Percentiles rank a stretch among this genome's conserved stretches.
Conservation (phyloP, 2,888 invertebrate genomes). For the Eristalinus aeneus region DNA sequence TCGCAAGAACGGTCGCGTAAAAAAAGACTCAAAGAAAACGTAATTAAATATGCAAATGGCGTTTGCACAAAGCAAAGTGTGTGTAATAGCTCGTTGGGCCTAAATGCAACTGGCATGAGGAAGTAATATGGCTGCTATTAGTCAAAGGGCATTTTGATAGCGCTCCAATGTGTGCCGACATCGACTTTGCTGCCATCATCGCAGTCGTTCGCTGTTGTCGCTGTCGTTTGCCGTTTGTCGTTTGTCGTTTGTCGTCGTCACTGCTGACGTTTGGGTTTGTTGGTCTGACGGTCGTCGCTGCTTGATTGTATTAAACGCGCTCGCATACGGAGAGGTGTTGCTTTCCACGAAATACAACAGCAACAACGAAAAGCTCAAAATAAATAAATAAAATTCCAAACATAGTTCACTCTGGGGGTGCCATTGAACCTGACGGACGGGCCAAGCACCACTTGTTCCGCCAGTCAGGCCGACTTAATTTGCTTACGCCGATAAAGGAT, state of each 20-base stretch:
- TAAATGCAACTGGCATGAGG: constrained; percentile 70
- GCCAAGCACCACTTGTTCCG: constrained; percentile 17
- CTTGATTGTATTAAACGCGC: constrained; percentile 33
- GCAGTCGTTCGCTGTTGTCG: not conserved
- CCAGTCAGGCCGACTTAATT: constrained; percentile 44
- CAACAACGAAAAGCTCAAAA: not conserved
- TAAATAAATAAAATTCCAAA: constrained; percentile 21
- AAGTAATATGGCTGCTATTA: constrained; percentile 69
- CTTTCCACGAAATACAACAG: constrained; percentile 57
- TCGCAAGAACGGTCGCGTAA: not conserved
- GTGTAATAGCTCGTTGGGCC: constrained; percentile 69
- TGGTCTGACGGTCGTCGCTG: not conserved
- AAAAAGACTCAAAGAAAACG: constrained; percentile 20
- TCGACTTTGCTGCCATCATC: constrained; percentile 11
- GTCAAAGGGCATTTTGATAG: constrained; percentile 70
- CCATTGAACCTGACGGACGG: constrained; percentile 59
- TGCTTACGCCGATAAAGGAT: constrained; percentile 63
- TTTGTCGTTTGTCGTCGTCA: constrained; percentile 6
- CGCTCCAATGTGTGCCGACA: constrained; percentile 65
- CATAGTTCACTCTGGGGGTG: constrained; percentile 41
- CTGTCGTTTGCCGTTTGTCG: not conserved
- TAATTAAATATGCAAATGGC: constrained; percentile 70
- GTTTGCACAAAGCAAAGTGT: constrained; percentile 70
- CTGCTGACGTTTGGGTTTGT: constrained; percentile 2
- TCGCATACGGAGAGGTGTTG: constrained; percentile 52